Base-by-base conservation (phyloP, 2,797 vertebrate species). In the Poecile montanus region DNA sequence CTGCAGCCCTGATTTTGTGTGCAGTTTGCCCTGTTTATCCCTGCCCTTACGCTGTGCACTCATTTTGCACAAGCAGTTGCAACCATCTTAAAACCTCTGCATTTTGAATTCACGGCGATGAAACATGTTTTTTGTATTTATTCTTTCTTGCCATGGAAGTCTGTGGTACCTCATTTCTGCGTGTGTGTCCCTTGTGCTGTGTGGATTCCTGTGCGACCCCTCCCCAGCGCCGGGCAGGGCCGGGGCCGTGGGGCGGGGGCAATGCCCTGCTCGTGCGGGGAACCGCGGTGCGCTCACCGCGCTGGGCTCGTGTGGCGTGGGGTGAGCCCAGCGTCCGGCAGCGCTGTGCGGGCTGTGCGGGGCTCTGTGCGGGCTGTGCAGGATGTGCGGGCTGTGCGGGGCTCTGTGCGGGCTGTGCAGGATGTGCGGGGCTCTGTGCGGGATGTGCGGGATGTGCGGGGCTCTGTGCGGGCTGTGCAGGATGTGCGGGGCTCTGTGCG, bases 211-310 rank as follows among this genome's bases (percentile, higher is more conserved):
- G 15, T 2, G 19, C 0, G 38, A 16, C 38, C 38, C 38, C 38
- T 40, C 38, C 38, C 13, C 13, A 16, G 65, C 0, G 1, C 10
- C 1, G 17, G 10, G 30, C 25, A 21, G 42, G 42, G 26, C 38
- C 38, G 38, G 38, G 38, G 38, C 38, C 38, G 38, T 0, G 3
- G 62, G n/a, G 12, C 10, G 2, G 34, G 9, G 19, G 4, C n/a
- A 4, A 13, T 13, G 7, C 48, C 29, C 26, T 16, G 10, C 5
- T 8, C 0, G 0, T 6, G n/a, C n/a, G 13, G 8, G 65, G 3
- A n/a, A 45, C 6, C 7, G 2, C 1, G 23, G 18, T 1, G 27
- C 1, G 38, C 32, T 12, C 25, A 7, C 11, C 8, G 27, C 26
- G 21, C 34, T 10, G 36, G 1, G 10, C 1, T 2, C 23, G 4